Conservation (phyloP, 2,888 invertebrate genomes). For the Drosophila pseudotakahashii region DNA sequence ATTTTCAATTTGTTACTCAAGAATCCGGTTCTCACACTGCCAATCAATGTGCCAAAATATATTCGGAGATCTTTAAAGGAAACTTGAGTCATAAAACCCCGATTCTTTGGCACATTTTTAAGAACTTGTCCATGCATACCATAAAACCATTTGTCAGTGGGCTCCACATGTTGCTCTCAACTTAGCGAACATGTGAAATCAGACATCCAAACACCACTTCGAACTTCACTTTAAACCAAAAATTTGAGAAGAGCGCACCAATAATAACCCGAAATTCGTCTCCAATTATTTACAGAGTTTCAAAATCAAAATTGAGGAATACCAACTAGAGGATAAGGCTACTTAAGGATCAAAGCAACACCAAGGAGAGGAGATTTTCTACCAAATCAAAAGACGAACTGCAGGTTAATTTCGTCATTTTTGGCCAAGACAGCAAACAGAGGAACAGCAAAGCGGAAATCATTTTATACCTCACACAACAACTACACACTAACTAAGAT, state of each 20-base stretch:
- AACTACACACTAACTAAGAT: constrained; percentile 59
- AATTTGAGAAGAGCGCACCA: constrained; percentile 36
- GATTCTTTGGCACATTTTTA: constrained; percentile 23
- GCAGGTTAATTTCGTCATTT: constrained; percentile 31
- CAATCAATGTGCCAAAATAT: background rate
- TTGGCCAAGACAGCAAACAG: constrained; percentile 55
- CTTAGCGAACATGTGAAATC: constrained; percentile 8
- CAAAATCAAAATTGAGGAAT: constrained; percentile 83
- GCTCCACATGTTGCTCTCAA: constrained; percentile 34
- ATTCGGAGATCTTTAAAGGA: constrained; percentile 16
- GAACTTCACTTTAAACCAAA: constrained; percentile 48
- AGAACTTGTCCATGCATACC: constrained; percentile 58
- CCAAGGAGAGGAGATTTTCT: constrained; percentile 67
- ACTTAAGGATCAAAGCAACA: constrained; percentile 77
- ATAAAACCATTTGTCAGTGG: constrained; percentile 60
- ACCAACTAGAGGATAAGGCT: constrained; percentile 80
- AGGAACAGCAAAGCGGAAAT: constrained; percentile 82
- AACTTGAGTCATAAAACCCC: background rate
- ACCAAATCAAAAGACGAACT: constrained; percentile 49
- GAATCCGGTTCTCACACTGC: background rate
- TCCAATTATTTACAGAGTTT: constrained; percentile 81
- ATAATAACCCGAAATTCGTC: constrained; percentile 14
- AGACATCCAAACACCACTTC: constrained; percentile 3
- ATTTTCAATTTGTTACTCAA: background rate
- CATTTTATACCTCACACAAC: constrained; percentile 83